Percentiles rank a stretch among this genome's conserved stretches.
Conservation (phyloP, 2,797 vertebrate genomes). For the Momotus momota region DNA sequence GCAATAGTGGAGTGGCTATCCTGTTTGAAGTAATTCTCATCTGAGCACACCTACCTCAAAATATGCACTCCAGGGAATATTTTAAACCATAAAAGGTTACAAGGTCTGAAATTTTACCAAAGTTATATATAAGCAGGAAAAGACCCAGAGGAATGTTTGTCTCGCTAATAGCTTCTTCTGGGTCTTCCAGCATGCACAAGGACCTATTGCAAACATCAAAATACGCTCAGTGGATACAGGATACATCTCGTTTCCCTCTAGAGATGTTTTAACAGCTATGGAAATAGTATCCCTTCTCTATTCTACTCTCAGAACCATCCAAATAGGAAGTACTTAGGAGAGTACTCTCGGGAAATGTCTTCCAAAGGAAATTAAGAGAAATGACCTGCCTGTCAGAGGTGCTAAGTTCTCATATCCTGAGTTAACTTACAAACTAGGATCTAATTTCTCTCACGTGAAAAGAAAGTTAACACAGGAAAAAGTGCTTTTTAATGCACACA, state of each 20-base stretch:
- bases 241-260: background rate
- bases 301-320: background rate
- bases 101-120: background rate
- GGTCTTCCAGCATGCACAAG: background rate
- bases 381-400: background rate
- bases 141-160: background rate
- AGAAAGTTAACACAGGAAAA: background rate
- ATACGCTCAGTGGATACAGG: background rate
- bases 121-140: background rate
- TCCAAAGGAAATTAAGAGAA: background rate
- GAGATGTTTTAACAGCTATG: background rate
- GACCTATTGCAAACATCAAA: background rate
- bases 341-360: background rate
- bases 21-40: conserved; percentile 2
- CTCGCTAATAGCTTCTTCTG: conserved; percentile 15
- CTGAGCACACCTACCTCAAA: background rate
- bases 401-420: background rate
- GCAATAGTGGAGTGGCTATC: background rate
- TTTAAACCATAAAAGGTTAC: background rate
- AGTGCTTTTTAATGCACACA: background rate
- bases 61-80: background rate
- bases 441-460: background rate
- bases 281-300: background rate
- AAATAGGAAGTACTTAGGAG: background rate
- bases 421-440: background rate